Evolutionary conservation across 1,140 invertebrate species (phyloP).

Genomic region (Drepana arcuata): DNA sequence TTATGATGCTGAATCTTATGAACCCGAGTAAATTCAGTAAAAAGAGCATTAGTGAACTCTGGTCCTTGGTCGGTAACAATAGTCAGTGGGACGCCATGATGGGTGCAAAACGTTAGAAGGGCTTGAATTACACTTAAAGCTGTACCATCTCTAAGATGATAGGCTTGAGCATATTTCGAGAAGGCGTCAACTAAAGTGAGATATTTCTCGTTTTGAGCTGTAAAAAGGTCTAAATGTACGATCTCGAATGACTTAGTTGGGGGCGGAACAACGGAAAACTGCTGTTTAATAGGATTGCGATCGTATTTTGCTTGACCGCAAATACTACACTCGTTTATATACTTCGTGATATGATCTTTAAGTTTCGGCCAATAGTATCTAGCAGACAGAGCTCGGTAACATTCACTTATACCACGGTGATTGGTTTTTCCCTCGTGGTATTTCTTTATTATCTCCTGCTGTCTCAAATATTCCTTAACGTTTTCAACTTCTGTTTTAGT

Average conservation of each 20-base stretch:
- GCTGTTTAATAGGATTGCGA: slow-evolving; percentile 7
- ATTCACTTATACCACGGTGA: slow-evolving; percentile 14
- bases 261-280: slow-evolving; percentile 8
- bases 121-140: no score
- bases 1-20: no score
- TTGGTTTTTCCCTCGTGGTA: slow-evolving; percentile 20
- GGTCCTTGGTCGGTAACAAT: no score
- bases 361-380: slow-evolving; percentile 16
- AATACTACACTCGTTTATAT: slow-evolving; percentile 8
- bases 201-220: slow-evolving; percentile 7
- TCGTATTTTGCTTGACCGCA: slow-evolving; percentile 14
- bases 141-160: no score
- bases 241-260: slow-evolving; percentile 11
- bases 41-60: no score
- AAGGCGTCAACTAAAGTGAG: slow-evolving; percentile 10
- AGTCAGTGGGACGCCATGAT: no score
- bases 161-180: slow-evolving; percentile 15
- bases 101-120: no score
- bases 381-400: slow-evolving; percentile 5
- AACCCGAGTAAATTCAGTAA: no score
- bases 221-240: no score
- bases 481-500: slow-evolving; percentile 9
- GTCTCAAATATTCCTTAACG: slow-evolving; percentile 7
- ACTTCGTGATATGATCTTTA: slow-evolving; percentile 9
- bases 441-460: slow-evolving; percentile 12